These are phyloP conservation scores for Parnassius glacialis DNA, from an alignment of 2,888 invertebrate genomes.

Conservation along the genomic window DNA sequence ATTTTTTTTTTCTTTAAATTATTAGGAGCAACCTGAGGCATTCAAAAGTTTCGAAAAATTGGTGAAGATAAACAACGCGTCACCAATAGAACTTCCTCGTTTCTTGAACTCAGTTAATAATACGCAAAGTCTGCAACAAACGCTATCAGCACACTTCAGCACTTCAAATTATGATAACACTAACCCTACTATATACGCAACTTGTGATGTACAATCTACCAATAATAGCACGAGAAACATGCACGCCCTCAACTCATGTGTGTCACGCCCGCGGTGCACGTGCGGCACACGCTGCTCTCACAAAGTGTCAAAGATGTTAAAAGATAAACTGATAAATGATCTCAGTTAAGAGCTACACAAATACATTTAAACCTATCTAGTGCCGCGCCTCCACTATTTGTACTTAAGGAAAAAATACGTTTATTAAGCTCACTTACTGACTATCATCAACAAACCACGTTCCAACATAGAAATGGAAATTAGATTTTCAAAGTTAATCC, in stretches of 20 bases:
- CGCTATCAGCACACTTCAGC: neutral
- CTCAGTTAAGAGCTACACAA: constrained; percentile 46
- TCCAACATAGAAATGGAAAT: too few relatives aligned
- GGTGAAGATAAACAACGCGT: too few relatives aligned
- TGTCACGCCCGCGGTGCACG: constrained; percentile 50
- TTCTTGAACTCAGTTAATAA: too few relatives aligned
- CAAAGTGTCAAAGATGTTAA: constrained; percentile 45
- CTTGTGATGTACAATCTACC: constrained; percentile 39
- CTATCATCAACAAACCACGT: too few relatives aligned
- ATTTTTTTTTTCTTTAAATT: too few relatives aligned
- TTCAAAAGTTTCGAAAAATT: too few relatives aligned
- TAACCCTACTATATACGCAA: constrained; percentile 32
- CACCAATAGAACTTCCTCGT: too few relatives aligned
- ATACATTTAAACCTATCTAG: constrained; percentile 46
- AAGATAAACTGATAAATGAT: constrained; percentile 41
- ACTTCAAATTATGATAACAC: constrained; percentile 39
- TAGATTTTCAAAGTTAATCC: too few relatives aligned
- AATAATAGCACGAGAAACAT: constrained; percentile 42
- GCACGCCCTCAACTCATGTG: constrained; percentile 70
- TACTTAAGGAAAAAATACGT: constrained; percentile 7
- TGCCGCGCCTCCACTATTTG: constrained; percentile 53
- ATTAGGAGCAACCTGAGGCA: too few relatives aligned
- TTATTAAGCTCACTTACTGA: neutral
- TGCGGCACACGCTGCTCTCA: constrained; percentile 45
- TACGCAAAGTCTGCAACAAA: too few relatives aligned